Percentiles rank a stretch among this genome's conserved stretches.
These are phyloP conservation scores for Mechanitis mazaeus DNA, from an alignment of 2,888 invertebrate species.

Conservation along the genomic window DNA sequence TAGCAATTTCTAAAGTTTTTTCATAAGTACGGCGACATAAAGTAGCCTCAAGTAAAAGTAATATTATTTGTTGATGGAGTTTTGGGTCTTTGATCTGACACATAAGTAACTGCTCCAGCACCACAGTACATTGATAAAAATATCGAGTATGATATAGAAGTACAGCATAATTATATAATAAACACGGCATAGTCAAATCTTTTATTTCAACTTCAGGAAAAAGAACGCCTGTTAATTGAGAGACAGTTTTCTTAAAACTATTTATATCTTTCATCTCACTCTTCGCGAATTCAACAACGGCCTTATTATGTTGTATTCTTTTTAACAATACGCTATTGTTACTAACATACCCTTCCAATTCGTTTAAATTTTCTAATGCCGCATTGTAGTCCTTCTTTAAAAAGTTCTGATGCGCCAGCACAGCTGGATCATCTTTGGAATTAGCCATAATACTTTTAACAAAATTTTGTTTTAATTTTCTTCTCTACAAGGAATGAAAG, in stretches of 20 bases:
- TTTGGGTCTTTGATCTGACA: conserved; percentile 60
- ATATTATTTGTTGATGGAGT: conserved; percentile 54
- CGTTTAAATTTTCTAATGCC: conserved; percentile 79
- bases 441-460: conserved; percentile 43
- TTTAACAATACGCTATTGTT: conserved; percentile 74
- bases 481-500: too few relatives aligned
- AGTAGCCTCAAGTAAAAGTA: conserved; percentile 63
- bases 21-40: conserved; percentile 65
- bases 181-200: conserved; percentile 54
- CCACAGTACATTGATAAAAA: conserved; percentile 79
- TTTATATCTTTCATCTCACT: conserved; percentile 84
- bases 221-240: conserved; percentile 75
- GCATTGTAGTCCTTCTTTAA: conserved; percentile 78
- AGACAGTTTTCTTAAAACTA: conserved; percentile 81
- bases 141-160: conserved; percentile 85
- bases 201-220: conserved; percentile 63
- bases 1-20: conserved; percentile 60
- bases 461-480: not conserved
- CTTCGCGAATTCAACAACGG: conserved; percentile 87
- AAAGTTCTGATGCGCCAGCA: conserved; percentile 78
- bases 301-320: conserved; percentile 88
- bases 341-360: conserved; percentile 77
- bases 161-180: conserved; percentile 88
- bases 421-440: conserved; percentile 73
- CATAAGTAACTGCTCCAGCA: conserved; percentile 60